Evolutionary conservation across 2,797 vertebrate species (phyloP), one percentile per base, ranked within the genome.

Genomic region (Cyclopterus lumpus): DNA sequence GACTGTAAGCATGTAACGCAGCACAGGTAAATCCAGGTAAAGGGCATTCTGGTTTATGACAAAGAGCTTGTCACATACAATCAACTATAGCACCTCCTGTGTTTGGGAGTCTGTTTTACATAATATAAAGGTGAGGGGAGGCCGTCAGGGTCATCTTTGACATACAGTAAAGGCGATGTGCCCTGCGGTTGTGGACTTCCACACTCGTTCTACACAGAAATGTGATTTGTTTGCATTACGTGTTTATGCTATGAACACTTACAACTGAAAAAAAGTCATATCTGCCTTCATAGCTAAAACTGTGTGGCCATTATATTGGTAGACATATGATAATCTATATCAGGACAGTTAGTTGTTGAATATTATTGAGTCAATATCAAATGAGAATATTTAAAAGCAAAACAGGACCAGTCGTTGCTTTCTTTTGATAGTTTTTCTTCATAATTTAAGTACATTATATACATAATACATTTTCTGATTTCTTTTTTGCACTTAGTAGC

Each of bases 41-140:
- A 87, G 77, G 81, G 55, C 57, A 82, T 51, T 57, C 69, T 42
- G 34, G 66, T 70, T 71, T 61, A 55, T 70, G 48, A 78, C 71
- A 83, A 87, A 78, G 65, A 65, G 68, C 68, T 77, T 89, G 84
- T 90, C 87, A 86, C 67, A 87, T 71, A 6, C 22, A 69, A 83
- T 88, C 86, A 86, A 32, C 75, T 15, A 32, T 44, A 68, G 42
- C 89, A 83, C 75, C 61, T 86, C 9, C 6, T 75, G 73, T 61
- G 68, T 83, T 75, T 36, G 44, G 64, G 67, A 75, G 67, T 60
- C 28, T 75, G 77, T 79, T 81, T 84, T 62, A 55, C 60, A 30
- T 74, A 79, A 82, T 44, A 61, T 79, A 22, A 64, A 75, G 38
- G 16, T 26, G 44, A 79, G 24, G 49, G 18, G 57, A 40, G 73